Conservation (phyloP, 92 coral and sea anemone genomes). For the Paragorgia papillata region DNA sequence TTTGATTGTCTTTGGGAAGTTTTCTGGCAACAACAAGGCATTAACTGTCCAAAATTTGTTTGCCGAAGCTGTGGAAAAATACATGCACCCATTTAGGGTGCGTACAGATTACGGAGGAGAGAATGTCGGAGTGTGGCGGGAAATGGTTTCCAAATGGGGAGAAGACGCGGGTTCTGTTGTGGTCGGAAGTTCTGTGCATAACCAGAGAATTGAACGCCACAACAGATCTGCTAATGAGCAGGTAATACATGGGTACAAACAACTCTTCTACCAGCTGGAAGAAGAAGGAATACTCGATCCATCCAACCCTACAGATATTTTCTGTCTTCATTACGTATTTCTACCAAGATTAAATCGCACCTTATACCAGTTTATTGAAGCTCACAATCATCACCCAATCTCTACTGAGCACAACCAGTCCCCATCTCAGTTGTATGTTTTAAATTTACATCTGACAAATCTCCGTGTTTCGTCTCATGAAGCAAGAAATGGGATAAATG, state of each 20-base stretch:
- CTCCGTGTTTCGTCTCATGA: too few relatives aligned
- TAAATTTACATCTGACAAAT: too few relatives aligned
- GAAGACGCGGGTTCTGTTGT: constrained; percentile 48
- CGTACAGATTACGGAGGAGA: constrained; percentile 58
- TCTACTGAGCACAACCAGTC: constrained; percentile 24
- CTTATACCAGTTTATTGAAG: constrained; percentile 35
- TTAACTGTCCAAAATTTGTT: too few relatives aligned
- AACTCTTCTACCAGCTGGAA: constrained; percentile 35
- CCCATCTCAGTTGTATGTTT: too few relatives aligned
- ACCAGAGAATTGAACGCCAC: too few relatives aligned
- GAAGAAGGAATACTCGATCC: constrained; percentile 37
- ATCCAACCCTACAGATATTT: constrained; percentile 47
- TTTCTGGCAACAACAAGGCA: too few relatives aligned
- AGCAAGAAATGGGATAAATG: too few relatives aligned
- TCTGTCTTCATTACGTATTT: constrained; percentile 52
- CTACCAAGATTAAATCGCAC: constrained; percentile 42
- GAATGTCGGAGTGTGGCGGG: constrained; percentile 45
- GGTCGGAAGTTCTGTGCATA: constrained; percentile 48
- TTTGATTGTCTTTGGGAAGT: too few relatives aligned
- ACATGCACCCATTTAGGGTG: too few relatives aligned
- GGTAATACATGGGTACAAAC: constrained; percentile 7
- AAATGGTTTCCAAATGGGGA: constrained; percentile 40
- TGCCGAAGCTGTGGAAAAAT: too few relatives aligned
- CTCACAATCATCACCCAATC: constrained; percentile 53
- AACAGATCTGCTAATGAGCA: constrained; percentile 52